Evolutionary conservation across 2,797 vertebrate genomes (phyloP).

Genomic region (Corythornis leucogaster): DNA sequence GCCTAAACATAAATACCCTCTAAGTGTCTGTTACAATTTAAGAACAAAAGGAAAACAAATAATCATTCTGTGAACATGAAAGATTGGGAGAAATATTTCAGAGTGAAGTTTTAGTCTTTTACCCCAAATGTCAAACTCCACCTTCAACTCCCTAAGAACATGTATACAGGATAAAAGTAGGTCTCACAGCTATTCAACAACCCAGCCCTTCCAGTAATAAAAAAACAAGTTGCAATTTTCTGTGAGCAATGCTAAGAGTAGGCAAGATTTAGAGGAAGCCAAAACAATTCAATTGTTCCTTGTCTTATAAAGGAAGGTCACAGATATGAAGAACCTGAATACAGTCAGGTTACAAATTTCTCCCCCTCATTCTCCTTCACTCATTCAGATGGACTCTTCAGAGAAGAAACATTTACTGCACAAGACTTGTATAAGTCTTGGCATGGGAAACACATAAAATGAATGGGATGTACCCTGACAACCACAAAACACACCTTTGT

Average conservation of each 20-base stretch:
- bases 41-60: not conserved
- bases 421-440: accelerated
- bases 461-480: not conserved
- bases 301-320: not conserved
- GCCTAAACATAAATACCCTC: not conserved
- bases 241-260: not conserved
- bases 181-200: not conserved
- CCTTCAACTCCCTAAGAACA: slow-evolving; percentile 1
- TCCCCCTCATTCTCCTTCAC: not conserved
- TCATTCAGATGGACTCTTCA: not conserved
- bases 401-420: not conserved
- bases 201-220: not conserved
- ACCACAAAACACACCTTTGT: not conserved
- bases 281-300: not conserved
- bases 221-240: not conserved
- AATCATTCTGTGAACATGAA: not conserved
- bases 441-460: not conserved
- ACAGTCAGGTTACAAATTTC: not conserved
- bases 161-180: not conserved
- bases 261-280: not conserved
- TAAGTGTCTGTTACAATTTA: not conserved
- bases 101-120: not conserved
- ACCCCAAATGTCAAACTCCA: not conserved
- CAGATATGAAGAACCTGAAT: not conserved
- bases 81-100: not conserved